Percentiles rank a stretch among this genome's conserved stretches.
Evolutionary conservation across 2,113 vertebrate species (phyloP).

Genomic region (Castor canadensis): DNA sequence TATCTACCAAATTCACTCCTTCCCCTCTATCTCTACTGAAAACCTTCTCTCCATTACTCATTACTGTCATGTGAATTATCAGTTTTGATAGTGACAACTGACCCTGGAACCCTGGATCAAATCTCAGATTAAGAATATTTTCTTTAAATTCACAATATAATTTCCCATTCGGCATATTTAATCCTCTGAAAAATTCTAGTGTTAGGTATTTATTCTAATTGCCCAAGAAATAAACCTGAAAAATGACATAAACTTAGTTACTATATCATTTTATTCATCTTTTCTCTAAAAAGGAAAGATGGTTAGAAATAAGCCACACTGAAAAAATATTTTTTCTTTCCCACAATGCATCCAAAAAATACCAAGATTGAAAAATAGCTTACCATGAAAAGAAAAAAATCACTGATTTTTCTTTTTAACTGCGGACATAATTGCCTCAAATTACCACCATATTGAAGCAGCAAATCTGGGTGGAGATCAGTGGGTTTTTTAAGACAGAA

Average conservation of each 20-base stretch:
- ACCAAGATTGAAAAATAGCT: background rate
- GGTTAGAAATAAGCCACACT: background rate
- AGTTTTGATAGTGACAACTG: background rate
- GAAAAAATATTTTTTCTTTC: background rate
- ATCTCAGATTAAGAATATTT: background rate
- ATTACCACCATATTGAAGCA: constrained; percentile 17
- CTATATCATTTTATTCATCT: background rate
- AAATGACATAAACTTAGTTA: background rate
- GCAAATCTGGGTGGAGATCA: background rate
- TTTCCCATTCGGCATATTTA: background rate
- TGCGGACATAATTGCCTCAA: background rate
- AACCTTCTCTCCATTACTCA: background rate
- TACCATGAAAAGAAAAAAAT: background rate
- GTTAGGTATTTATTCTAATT: background rate
- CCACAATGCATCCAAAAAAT: constrained; percentile 34
- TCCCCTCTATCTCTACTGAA: background rate
- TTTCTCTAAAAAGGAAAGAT: background rate
- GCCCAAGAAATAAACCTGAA: background rate
- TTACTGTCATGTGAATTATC: background rate
- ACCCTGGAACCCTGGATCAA: background rate
- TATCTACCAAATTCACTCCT: background rate
- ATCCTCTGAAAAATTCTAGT: background rate
- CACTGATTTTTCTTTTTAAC: background rate
- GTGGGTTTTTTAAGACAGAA: background rate
- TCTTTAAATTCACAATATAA: background rate